phyloP scores from a whole-genome alignment of 2,113 vertebrate species.

The Cinclus mexicanus region DNA sequence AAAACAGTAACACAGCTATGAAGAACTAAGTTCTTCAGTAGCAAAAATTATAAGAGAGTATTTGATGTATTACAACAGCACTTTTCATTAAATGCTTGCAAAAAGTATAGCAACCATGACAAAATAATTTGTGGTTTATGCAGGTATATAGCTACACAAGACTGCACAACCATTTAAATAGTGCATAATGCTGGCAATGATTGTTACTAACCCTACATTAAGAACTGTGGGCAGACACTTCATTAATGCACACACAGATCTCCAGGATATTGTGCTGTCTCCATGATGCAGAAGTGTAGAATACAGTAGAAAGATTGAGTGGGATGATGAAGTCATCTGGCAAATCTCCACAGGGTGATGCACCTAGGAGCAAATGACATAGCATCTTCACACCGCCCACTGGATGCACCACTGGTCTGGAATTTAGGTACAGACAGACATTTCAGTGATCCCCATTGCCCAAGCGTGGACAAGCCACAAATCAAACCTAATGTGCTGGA shows the following conservation, averaged over 20 bases:
- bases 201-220: background rate
- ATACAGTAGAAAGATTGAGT: background rate
- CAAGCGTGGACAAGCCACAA: background rate
- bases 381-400: constrained; percentile 49
- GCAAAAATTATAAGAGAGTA: background rate
- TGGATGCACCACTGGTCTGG: constrained; percentile 10
- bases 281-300: constrained; percentile 2
- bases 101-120: background rate
- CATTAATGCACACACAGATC: background rate
- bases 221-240: constrained; percentile 21
- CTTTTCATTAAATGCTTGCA: constrained; percentile 47
- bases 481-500: background rate
- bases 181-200: constrained; percentile 16
- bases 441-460: background rate
- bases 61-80: constrained; percentile 8
- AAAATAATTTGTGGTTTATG: constrained; percentile 49
- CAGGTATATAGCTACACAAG: constrained; percentile 28
- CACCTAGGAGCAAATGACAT: constrained; percentile 42
- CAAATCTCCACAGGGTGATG: constrained; percentile 29
- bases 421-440: constrained; percentile 12
- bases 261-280: constrained; percentile 36
- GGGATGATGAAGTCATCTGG: constrained; percentile 48
- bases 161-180: background rate
- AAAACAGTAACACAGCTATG: background rate
- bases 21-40: background rate